Percentiles rank a stretch among this genome's conserved stretches.
Evolutionary conservation across 1,140 invertebrate species (phyloP).

Genomic region (Helicoverpa armigera): DNA sequence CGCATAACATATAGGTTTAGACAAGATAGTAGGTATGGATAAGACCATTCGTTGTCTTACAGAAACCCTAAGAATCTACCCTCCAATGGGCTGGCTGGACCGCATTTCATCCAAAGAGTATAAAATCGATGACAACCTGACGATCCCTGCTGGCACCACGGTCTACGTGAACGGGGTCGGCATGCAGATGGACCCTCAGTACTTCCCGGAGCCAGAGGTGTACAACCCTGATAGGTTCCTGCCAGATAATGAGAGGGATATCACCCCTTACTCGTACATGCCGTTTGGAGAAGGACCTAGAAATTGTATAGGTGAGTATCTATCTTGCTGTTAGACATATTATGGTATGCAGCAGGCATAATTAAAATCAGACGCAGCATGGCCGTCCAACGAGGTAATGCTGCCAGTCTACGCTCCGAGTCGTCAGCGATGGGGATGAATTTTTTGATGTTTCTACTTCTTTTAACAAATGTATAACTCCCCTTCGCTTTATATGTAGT

Average conservation of each 20-base stretch:
- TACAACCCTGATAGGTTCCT: slow-evolving; percentile 87
- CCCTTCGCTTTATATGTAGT: background rate
- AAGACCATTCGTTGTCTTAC: background rate
- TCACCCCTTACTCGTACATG: slow-evolving; percentile 77
- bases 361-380: too few relatives aligned
- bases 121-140: slow-evolving; percentile 70
- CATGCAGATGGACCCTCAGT: slow-evolving; percentile 82
- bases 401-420: too few relatives aligned
- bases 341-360: too few relatives aligned
- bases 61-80: slow-evolving; percentile 87
- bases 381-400: too few relatives aligned
- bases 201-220: slow-evolving; percentile 83
- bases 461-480: too few relatives aligned
- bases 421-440: too few relatives aligned
- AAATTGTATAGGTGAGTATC: slow-evolving; percentile 87
- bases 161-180: slow-evolving; percentile 59
- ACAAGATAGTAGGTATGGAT: too few relatives aligned
- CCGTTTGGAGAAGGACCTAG: slow-evolving; percentile 89
- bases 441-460: too few relatives aligned
- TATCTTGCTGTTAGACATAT: background rate
- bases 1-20: too few relatives aligned
- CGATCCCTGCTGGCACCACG: slow-evolving; percentile 64
- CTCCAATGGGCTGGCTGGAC: slow-evolving; percentile 78
- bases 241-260: slow-evolving; percentile 75
- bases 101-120: slow-evolving; percentile 74